These are phyloP conservation scores for Myotis vivesi DNA, from an alignment of 2,797 vertebrate genomes.

Conservation along the genomic window DNA sequence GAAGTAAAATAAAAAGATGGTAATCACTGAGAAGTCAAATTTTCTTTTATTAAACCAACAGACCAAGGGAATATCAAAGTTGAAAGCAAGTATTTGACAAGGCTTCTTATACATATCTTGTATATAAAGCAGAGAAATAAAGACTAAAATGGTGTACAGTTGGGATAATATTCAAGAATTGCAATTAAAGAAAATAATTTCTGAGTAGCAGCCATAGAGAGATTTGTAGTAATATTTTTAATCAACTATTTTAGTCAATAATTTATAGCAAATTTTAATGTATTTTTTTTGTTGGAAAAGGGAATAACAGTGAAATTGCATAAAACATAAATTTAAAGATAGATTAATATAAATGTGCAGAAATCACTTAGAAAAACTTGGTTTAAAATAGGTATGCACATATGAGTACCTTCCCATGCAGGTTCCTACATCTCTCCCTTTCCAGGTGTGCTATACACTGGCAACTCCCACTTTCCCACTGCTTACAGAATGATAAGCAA, in stretches of 20 bases:
- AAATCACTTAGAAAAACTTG: not conserved
- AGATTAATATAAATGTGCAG: not conserved
- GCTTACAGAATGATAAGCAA: not conserved
- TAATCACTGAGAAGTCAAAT: not conserved
- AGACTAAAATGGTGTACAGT: not conserved
- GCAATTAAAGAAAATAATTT: not conserved
- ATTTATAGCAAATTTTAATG: not conserved
- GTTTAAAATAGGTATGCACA: not conserved
- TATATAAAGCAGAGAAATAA: not conserved
- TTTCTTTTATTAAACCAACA: not conserved
- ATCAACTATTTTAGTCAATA: not conserved
- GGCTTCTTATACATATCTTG: not conserved
- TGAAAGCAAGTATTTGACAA: not conserved
- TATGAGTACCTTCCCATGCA: not conserved
- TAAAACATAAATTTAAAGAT: not conserved
- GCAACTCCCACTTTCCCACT: not conserved
- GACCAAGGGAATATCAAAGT: not conserved
- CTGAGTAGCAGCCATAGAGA: not conserved
- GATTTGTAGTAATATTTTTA: not conserved
- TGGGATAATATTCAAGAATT: not conserved
- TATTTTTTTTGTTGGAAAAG: not conserved
- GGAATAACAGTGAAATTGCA: not conserved
- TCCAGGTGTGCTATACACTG: rapidly evolving
- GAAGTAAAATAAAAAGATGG: not conserved
- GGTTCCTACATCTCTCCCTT: rapidly evolving